These are phyloP conservation scores for Drosophila kuntzei DNA, from an alignment of 2,888 invertebrate genomes.

Conservation along the genomic window DNA sequence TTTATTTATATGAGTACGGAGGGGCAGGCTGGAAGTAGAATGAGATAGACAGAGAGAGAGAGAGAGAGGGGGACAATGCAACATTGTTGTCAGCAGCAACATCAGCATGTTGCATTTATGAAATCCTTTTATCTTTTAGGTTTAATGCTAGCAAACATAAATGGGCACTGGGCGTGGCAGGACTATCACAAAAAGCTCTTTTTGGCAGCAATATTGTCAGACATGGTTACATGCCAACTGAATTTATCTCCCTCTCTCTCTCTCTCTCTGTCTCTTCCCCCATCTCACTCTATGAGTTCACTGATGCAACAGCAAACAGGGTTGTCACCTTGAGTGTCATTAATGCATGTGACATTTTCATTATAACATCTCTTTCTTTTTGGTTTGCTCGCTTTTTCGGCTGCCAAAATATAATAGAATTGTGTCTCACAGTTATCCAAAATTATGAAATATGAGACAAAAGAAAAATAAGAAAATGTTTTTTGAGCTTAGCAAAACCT, in stretches of 20 bases:
- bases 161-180: constrained; percentile 48
- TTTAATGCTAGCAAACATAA: constrained; percentile 66
- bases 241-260: constrained; percentile 9
- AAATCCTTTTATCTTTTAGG: constrained; percentile 83
- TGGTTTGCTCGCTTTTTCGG: constrained; percentile 38
- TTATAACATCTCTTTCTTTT: constrained; percentile 68
- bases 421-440: constrained; percentile 29
- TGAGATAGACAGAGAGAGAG: constrained; percentile 13
- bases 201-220: constrained; percentile 81
- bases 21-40: neutral
- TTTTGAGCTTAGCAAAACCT: neutral
- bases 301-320: constrained; percentile 49
- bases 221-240: constrained; percentile 69
- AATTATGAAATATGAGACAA: constrained; percentile 19
- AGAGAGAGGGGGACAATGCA: constrained; percentile 46
- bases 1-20: constrained; percentile 69
- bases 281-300: constrained; percentile 15
- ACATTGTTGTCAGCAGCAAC: constrained; percentile 80
- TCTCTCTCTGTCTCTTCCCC: neutral
- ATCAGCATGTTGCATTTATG: constrained; percentile 83
- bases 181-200: constrained; percentile 73
- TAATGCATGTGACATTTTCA: constrained; percentile 84
- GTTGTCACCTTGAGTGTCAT: constrained; percentile 83
- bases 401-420: constrained; percentile 41
- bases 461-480: neutral